A percentile compares a stretch with the other conserved stretches of the same genome.
phyloP scores from a whole-genome alignment of 2,797 vertebrate genomes.

The Neosilurus mollespiculum region DNA sequence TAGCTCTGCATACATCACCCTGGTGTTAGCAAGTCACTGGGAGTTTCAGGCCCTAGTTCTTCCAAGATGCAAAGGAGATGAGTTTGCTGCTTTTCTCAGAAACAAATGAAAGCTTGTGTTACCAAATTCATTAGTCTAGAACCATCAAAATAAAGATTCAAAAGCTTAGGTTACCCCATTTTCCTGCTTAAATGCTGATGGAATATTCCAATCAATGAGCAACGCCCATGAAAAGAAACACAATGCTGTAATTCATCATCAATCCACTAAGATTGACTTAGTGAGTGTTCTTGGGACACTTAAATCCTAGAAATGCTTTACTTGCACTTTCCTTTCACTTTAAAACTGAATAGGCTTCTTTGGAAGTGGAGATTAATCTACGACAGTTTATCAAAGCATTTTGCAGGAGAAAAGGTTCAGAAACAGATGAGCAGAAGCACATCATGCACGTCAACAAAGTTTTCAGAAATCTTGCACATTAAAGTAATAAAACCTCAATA shows the following conservation, averaged over 20 bases:
- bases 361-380: not conserved
- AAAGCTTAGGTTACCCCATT: conserved; percentile 57
- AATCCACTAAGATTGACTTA: conserved; percentile 53
- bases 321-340: conserved; percentile 34
- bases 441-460: not conserved
- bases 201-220: conserved; percentile 61
- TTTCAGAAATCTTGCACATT: not conserved
- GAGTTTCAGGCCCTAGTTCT: conserved; percentile 39
- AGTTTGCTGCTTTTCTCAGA: conserved; percentile 43
- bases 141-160: conserved; percentile 62
- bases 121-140: conserved; percentile 58
- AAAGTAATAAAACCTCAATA: no score
- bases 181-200: conserved; percentile 55
- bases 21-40: conserved; percentile 41
- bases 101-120: conserved; percentile 56
- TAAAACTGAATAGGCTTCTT: not conserved
- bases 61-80: conserved; percentile 46
- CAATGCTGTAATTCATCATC: conserved; percentile 62
- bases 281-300: conserved; percentile 46
- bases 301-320: conserved; percentile 43
- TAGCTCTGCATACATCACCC: conserved; percentile 50
- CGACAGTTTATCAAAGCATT: not conserved
- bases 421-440: not conserved
- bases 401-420: not conserved
- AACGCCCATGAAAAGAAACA: conserved; percentile 57